phyloP scores from a whole-genome alignment of 2,113 vertebrate genomes.

The Leiothrix lutea region DNA sequence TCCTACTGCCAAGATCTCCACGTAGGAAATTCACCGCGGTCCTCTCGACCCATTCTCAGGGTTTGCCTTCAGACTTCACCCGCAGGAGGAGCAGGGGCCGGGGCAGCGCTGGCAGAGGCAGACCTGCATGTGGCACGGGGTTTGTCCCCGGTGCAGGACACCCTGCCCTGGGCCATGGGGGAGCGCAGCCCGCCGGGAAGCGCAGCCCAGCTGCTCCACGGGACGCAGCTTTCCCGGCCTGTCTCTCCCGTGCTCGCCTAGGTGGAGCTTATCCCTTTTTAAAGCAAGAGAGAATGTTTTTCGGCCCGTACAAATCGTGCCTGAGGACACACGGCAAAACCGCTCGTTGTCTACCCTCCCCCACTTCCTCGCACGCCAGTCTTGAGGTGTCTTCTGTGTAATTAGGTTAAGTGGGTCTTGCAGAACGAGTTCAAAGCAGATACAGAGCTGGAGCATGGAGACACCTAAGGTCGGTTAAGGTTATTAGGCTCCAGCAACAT shows the following conservation, averaged over 20 bases:
- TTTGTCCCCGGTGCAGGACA: background rate
- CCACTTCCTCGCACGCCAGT: background rate
- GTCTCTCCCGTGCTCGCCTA: rapidly evolving
- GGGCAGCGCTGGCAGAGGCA: background rate
- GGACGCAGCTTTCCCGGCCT: background rate
- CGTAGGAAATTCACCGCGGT: rapidly evolving
- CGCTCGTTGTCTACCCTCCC: background rate
- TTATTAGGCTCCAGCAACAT: background rate
- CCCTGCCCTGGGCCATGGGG: background rate
- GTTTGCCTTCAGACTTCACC: background rate
- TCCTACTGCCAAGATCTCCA: background rate
- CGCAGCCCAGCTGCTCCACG: background rate
- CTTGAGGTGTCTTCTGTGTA: slow-evolving; percentile 8
- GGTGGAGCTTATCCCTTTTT: background rate
- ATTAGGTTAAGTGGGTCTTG: slow-evolving; percentile 50
- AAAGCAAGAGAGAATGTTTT: background rate
- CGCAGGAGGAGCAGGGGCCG: background rate
- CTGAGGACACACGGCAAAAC: background rate
- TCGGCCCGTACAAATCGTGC: background rate
- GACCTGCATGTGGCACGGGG: rapidly evolving
- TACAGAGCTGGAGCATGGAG: background rate
- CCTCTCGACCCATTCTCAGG: rapidly evolving
- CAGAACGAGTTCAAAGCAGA: slow-evolving; percentile 8
- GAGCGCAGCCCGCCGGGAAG: background rate
- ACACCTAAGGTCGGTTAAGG: background rate